A percentile compares a stretch with the other conserved stretches of the same genome.
phyloP scores from a whole-genome alignment of 2,797 vertebrate species.

The Buceros bicornis region DNA sequence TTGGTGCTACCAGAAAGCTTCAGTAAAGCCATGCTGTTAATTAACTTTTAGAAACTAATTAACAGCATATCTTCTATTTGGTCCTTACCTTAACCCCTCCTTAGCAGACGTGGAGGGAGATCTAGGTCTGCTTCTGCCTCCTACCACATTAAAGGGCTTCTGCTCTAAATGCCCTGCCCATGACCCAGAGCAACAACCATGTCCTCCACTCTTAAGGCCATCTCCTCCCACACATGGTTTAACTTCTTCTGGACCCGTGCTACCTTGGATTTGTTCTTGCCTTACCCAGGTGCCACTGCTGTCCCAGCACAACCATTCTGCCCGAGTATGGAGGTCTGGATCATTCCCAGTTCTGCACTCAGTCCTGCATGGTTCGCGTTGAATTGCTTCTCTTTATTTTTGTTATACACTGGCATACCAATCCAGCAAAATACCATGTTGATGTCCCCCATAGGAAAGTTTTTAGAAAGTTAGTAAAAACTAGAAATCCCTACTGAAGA shows the following conservation, averaged over 20 bases:
- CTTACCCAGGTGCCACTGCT: neutral
- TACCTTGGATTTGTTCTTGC: neutral
- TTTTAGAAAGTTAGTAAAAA: neutral
- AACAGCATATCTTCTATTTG: neutral
- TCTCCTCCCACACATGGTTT: neutral
- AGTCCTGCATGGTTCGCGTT: neutral
- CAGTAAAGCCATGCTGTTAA: neutral
- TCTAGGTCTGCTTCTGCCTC: neutral
- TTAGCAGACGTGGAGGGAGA: neutral
- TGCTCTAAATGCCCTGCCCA: neutral
- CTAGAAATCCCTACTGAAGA: neutral
- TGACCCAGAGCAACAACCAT: neutral
- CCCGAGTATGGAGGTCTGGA: neutral
- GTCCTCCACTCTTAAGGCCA: neutral
- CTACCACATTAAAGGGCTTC: neutral
- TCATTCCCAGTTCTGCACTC: neutral
- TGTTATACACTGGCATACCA: neutral
- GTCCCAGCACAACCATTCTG: neutral
- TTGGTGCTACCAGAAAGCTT: neutral
- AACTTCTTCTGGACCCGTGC: neutral
- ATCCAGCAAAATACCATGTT: neutral
- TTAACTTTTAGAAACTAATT: neutral
- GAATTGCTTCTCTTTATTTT: neutral
- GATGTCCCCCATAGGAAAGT: neutral
- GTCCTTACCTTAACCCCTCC: neutral